phyloP scores from a whole-genome alignment of 1,140 invertebrate genomes.

The Drosophila sechellia region DNA sequence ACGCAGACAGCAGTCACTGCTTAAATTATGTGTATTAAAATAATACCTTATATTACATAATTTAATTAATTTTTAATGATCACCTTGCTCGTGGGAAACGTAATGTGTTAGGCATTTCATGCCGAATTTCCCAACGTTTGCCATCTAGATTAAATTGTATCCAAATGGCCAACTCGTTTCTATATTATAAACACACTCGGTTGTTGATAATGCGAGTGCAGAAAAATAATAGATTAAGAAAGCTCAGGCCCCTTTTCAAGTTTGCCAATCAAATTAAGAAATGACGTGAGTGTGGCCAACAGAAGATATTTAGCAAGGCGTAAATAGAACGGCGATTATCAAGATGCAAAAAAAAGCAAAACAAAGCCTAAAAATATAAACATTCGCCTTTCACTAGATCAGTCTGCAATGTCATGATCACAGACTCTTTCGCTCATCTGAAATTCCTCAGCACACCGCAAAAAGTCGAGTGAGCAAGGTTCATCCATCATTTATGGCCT shows the following conservation, averaged over 20 bases:
- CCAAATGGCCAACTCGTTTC: not conserved
- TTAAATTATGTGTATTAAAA: not conserved
- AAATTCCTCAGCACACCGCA: constrained; percentile 24
- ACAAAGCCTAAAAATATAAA: not conserved
- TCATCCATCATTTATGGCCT: constrained; percentile 29
- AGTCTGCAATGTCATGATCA: constrained; percentile 38
- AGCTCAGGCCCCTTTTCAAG: constrained; percentile 36
- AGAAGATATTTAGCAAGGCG: constrained; percentile 33
- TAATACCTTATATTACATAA: too few species aligned
- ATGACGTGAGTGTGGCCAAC: constrained; percentile 55
- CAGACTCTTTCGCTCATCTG: constrained; percentile 27
- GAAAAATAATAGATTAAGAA: constrained; percentile 43
- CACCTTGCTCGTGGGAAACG: too few species aligned
- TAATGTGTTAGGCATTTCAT: not conserved
- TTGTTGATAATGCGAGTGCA: constrained; percentile 46
- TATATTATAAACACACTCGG: constrained; percentile 23
- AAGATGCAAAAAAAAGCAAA: constrained; percentile 8
- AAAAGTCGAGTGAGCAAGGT: constrained; percentile 22
- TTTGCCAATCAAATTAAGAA: constrained; percentile 62
- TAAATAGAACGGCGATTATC: constrained; percentile 40
- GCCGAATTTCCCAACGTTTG: not conserved
- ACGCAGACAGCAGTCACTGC: not conserved
- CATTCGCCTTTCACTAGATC: constrained; percentile 28
- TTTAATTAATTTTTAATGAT: too few species aligned
- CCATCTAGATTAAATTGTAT: not conserved